A percentile compares a stretch with the other conserved stretches of the same genome.
phyloP scores from a whole-genome alignment of 2,888 invertebrate species.

The Lochmaea crataegi region DNA sequence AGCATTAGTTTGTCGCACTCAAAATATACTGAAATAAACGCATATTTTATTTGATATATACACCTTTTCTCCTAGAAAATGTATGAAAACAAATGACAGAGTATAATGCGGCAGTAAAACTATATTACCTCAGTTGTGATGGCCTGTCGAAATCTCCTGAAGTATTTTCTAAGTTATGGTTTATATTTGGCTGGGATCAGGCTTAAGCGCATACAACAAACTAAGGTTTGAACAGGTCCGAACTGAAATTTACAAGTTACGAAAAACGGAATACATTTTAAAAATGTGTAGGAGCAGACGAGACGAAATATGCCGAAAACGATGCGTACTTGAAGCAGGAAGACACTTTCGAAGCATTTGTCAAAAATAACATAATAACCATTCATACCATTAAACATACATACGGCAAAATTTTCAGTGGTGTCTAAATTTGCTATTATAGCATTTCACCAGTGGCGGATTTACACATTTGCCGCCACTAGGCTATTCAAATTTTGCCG shows the following conservation, averaged over 20 bases:
- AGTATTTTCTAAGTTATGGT: slow-evolving; percentile 57
- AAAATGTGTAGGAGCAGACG: too few relatives aligned
- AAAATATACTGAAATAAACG: neutral
- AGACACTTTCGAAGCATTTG: too few relatives aligned
- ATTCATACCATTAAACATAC: too few relatives aligned
- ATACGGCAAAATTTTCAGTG: too few relatives aligned
- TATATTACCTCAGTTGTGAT: slow-evolving; percentile 44
- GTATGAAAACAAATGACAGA: slow-evolving; percentile 9
- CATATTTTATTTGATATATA: neutral
- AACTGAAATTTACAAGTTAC: neutral
- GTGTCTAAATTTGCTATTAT: too few relatives aligned
- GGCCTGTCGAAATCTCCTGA: slow-evolving; percentile 53
- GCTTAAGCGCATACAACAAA: slow-evolving; percentile 35
- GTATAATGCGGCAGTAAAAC: slow-evolving; percentile 53
- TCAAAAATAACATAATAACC: too few relatives aligned
- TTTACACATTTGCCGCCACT: too few relatives aligned
- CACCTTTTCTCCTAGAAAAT: neutral
- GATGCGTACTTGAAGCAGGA: too few relatives aligned
- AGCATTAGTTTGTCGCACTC: neutral
- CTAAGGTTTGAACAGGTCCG: slow-evolving; percentile 35
- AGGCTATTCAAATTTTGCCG: too few relatives aligned
- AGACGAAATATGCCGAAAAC: too few relatives aligned
- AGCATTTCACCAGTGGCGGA: too few relatives aligned
- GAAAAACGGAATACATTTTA: too few relatives aligned
- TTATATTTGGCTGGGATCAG: slow-evolving; percentile 53